These are phyloP conservation scores for Plebejus argus DNA, from an alignment of 2,888 invertebrate genomes.

Conservation along the genomic window DNA sequence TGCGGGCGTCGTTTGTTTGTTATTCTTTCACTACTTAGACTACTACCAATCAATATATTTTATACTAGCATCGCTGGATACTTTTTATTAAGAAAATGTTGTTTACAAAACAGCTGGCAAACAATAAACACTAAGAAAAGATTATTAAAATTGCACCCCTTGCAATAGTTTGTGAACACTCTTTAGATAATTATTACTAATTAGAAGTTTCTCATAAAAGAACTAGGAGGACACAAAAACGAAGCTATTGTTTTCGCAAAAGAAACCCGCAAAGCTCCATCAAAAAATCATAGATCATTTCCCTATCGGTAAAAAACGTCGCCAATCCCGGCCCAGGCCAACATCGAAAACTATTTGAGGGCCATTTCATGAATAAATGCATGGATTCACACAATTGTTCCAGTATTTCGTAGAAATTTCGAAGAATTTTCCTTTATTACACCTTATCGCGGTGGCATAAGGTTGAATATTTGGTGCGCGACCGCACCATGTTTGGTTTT, in stretches of 20 bases:
- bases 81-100: no score
- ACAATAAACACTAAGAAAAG: no score
- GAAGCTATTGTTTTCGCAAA: background rate
- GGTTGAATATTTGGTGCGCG: background rate
- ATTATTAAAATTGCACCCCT: no score
- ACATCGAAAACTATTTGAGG: slow-evolving; percentile 46
- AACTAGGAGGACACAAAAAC: background rate
- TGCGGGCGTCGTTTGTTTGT: no score
- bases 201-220: background rate
- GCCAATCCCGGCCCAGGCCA: slow-evolving; percentile 40
- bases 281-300: slow-evolving; percentile 45
- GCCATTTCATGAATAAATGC: slow-evolving; percentile 52
- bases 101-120: no score
- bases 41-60: no score
- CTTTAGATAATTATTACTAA: no score
- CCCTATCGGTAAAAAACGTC: slow-evolving; percentile 50
- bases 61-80: no score
- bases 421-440: background rate
- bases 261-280: slow-evolving; percentile 5
- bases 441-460: background rate
- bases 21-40: no score
- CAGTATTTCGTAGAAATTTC: slow-evolving; percentile 44
- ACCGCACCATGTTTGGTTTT: background rate
- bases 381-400: slow-evolving; percentile 50
- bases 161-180: no score